Percentiles rank a stretch among this genome's conserved stretches.
These are phyloP conservation scores for Falcunculus frontatus DNA, from an alignment of 2,113 vertebrate species.

Conservation along the genomic window DNA sequence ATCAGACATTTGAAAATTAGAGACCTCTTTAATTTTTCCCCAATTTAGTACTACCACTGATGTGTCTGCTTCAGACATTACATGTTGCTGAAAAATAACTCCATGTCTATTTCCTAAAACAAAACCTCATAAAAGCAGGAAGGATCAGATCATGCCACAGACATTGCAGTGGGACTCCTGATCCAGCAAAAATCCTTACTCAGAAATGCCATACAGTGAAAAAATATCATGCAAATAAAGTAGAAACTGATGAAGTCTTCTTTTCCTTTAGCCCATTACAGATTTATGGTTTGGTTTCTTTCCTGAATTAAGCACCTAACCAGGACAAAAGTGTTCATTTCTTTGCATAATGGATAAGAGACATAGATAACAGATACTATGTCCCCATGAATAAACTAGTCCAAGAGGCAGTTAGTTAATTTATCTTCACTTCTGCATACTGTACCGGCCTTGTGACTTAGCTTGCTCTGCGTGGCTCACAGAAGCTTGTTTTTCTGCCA, in stretches of 20 bases:
- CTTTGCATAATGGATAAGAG: not conserved
- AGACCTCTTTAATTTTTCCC: not conserved
- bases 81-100: not conserved
- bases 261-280: not conserved
- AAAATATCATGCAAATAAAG: not conserved
- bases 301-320: not conserved
- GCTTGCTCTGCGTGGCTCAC: not conserved
- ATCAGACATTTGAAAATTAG: not conserved
- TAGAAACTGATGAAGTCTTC: not conserved
- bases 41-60: not conserved
- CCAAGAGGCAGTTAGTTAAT: not conserved
- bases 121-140: not conserved
- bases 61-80: not conserved
- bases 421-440: not conserved
- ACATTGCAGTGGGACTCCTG: not conserved
- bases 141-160: not conserved
- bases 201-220: not conserved
- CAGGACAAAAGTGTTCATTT: not conserved
- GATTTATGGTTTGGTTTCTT: not conserved
- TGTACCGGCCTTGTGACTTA: not conserved
- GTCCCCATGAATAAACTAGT: not conserved
- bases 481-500: not conserved
- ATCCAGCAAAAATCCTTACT: not conserved
- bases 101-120: not conserved
- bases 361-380: not conserved